Evolutionary conservation across 2,797 vertebrate genomes (phyloP).

Genomic region (Danio aesculapii): DNA sequence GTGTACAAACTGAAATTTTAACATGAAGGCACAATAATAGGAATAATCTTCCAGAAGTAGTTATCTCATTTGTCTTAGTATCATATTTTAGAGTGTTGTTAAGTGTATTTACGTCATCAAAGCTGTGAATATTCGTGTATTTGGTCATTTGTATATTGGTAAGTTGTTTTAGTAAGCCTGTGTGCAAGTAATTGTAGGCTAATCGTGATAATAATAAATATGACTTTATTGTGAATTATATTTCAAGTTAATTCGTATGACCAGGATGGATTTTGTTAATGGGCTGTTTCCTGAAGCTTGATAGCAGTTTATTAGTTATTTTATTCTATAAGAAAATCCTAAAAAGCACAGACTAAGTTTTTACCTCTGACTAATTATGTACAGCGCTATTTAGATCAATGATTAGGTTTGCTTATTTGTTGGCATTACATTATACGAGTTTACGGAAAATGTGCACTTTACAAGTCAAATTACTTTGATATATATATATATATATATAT

Average conservation of each 20-base stretch:
- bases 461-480: not conserved
- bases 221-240: conserved; percentile 48
- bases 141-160: conserved; percentile 75
- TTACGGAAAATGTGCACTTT: not conserved
- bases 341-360: not conserved
- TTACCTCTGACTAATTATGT: not conserved
- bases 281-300: not conserved
- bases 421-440: not conserved
- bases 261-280: not conserved
- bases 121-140: conserved; percentile 85
- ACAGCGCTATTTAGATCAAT: not conserved
- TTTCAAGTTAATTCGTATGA: conserved; percentile 29
- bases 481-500: not conserved
- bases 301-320: too few relatives aligned
- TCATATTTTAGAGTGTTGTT: conserved; percentile 72
- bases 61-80: conserved; percentile 70
- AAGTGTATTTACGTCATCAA: conserved; percentile 78
- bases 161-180: conserved; percentile 71
- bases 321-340: not conserved
- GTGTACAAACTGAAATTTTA: conserved; percentile 50
- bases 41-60: conserved; percentile 43
- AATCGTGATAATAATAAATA: conserved; percentile 71
- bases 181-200: conserved; percentile 66
- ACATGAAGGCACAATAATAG: conserved; percentile 57
- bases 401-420: not conserved